phyloP scores from a whole-genome alignment of 2,113 vertebrate genomes.

The Colinus virginianus region DNA sequence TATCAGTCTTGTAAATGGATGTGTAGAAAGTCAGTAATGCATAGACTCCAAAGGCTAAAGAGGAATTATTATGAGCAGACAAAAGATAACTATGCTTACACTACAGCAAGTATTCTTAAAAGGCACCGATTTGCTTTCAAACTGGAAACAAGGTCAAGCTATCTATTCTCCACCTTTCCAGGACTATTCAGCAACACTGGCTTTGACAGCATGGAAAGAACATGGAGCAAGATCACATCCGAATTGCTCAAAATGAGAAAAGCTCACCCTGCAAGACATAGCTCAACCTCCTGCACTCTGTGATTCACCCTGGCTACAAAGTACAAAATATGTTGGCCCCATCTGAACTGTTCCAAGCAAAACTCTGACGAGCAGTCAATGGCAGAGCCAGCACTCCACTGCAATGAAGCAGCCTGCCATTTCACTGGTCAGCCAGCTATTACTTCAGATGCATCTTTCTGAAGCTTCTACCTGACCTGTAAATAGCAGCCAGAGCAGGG shows the following conservation, averaged over 20 bases:
- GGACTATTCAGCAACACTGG: not conserved
- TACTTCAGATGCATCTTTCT: not conserved
- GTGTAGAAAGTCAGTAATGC: not conserved
- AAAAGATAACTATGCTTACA: not conserved
- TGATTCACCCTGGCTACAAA: constrained; percentile 51
- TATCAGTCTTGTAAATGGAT: not conserved
- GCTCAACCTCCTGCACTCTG: not conserved
- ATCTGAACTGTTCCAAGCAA: constrained; percentile 32
- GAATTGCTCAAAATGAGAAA: not conserved
- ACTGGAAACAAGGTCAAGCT: not conserved
- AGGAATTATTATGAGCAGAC: not conserved
- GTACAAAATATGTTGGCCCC: constrained; percentile 39
- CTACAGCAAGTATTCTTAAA: not conserved
- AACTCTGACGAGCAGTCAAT: not conserved
- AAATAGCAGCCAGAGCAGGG: not conserved
- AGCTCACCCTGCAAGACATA: accelerated
- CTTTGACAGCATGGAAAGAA: not conserved
- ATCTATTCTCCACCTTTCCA: not conserved
- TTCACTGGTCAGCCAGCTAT: not conserved
- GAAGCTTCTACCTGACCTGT: not conserved
- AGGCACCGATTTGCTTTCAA: not conserved
- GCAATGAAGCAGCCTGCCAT: not conserved
- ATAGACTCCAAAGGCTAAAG: not conserved
- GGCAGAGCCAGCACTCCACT: constrained; percentile 40
- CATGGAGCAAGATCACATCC: not conserved